These are phyloP conservation scores for Lophotis ruficrista DNA, from an alignment of 2,113 vertebrate genomes.

Conservation along the genomic window DNA sequence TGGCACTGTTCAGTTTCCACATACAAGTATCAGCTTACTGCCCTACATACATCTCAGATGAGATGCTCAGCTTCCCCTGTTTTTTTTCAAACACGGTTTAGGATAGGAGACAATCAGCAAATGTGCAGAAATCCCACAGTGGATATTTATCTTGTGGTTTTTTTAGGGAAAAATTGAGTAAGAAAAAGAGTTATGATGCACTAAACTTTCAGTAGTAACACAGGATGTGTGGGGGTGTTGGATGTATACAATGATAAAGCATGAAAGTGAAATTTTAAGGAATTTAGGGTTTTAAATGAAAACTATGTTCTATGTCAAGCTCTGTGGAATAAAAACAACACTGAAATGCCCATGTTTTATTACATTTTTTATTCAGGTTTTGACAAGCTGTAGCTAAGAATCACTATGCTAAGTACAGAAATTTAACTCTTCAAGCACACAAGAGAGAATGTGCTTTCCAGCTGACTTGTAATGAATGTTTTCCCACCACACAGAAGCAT, in stretches of 20 bases:
- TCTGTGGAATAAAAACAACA: not conserved
- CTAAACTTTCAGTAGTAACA: not conserved
- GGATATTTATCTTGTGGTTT: not conserved
- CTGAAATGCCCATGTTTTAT: not conserved
- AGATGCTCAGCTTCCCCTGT: not conserved
- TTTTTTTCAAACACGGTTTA: not conserved
- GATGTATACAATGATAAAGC: not conserved
- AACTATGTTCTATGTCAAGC: not conserved
- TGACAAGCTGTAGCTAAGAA: not conserved
- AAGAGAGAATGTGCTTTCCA: not conserved
- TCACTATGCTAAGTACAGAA: not conserved
- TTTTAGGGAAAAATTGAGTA: not conserved
- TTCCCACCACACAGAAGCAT: not conserved
- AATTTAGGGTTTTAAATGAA: not conserved
- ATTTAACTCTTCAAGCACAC: not conserved
- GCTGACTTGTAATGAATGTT: not conserved
- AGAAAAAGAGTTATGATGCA: not conserved
- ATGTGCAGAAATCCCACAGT: not conserved
- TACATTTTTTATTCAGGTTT: not conserved
- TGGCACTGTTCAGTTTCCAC: not conserved
- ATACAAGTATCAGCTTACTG: not conserved
- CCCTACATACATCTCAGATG: not conserved
- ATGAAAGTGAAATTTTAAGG: not conserved
- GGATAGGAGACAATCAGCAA: not conserved
- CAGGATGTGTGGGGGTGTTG: not conserved